phyloP scores from a whole-genome alignment of 2,797 vertebrate genomes.

The Gallinago nigripennis region DNA sequence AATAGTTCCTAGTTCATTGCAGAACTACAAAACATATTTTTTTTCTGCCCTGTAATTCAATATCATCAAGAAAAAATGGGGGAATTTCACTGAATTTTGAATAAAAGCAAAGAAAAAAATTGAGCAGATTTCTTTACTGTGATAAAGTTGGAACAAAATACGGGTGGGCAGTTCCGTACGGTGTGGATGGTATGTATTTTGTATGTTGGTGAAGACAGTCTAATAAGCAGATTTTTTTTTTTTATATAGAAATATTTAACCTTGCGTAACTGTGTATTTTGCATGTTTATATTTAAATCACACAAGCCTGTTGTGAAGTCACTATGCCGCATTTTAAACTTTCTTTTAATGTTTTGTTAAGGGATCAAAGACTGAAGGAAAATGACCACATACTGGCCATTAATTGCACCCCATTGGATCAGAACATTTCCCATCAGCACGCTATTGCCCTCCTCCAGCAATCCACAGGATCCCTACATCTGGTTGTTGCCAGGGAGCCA shows the following conservation, averaged over 20 bases:
- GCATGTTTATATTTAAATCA: background rate
- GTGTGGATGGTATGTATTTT: background rate
- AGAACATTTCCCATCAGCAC: conserved; percentile 88
- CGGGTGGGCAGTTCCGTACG: background rate
- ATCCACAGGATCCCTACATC: conserved; percentile 81
- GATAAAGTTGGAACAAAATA: background rate
- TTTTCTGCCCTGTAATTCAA: background rate
- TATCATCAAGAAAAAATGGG: background rate
- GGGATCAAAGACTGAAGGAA: conserved; percentile 90
- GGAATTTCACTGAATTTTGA: background rate
- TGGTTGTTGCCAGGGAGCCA: conserved; percentile 87
- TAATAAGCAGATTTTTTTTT: background rate
- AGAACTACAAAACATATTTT: background rate
- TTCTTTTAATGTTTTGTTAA: conserved; percentile 70
- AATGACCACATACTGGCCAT: conserved; percentile 95
- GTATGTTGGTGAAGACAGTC: background rate
- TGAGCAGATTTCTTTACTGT: background rate
- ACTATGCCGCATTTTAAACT: background rate
- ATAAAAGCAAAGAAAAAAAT: background rate
- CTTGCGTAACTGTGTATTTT: background rate
- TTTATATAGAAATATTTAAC: background rate
- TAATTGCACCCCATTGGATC: conserved; percentile 87
- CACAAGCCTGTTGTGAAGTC: background rate
- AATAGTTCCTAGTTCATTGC: background rate
- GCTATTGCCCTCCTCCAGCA: conserved; percentile 91